Evolutionary conservation across 1,140 invertebrate genomes (phyloP), one percentile per base, ranked within the genome.

Genomic region (Drosophila truncata): DNA sequence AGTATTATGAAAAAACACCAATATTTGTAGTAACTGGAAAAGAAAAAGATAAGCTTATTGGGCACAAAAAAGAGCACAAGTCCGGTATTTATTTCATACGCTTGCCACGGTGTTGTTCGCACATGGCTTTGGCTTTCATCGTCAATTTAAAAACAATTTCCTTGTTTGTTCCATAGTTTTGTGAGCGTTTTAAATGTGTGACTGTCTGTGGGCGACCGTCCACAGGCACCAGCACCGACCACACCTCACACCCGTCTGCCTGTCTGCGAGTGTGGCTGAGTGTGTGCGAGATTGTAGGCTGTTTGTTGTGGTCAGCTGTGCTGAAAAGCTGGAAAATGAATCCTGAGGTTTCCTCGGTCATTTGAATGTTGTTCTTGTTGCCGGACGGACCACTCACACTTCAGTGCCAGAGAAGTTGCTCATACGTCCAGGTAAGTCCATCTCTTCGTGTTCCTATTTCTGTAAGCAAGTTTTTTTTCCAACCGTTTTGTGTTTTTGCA

Each of bases 111-210:
- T 42, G 25, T 23, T 65, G 41, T 78, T 74, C 55, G 69, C 60
- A 67, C 39, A 59, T 64, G 66, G 50, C 41, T 72, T 80, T 72
- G 23, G 54, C 49, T 74, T 70, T 81, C 73, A 81, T 31, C 60
- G 50, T 62, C 82, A 78, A 82, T 79, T 85, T 74, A 61, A 79
- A 86, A 79, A 71, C 78, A 64, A 78, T 85, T 86, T 82, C 33
- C 74, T 67, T 69, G 74, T 65, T 66, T 69, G 62, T 63, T 47
- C 44, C 50, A 64, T 62, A 80, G 72, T 81, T 78, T 62, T 81
- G 64, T 58, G 44, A 61, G 46, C 52, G 64, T 63, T 78, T 57
- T 55, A 42, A 64, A 33, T 42, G 50, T 44, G 25, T 46, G 10
- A 14, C 33, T 37, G 63, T 11, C 29, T 37, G 47, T 47, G 31